phyloP scores from a whole-genome alignment of 2,797 vertebrate species.

The Falco novaeseelandiae region DNA sequence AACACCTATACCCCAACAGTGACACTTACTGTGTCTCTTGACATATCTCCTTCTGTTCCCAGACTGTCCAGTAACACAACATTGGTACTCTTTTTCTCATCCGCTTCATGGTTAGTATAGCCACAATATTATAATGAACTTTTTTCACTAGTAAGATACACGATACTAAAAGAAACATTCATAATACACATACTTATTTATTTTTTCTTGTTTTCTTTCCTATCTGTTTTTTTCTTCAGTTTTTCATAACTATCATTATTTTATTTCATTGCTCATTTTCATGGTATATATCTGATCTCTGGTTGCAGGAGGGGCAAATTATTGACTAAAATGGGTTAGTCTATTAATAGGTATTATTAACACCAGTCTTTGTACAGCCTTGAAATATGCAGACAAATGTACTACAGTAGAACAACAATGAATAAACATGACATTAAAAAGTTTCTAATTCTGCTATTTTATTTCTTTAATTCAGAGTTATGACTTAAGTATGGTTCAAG shows the following conservation, averaged over 20 bases:
- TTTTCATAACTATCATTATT: neutral
- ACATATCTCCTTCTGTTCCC: constrained; percentile 42
- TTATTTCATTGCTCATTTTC: constrained; percentile 6
- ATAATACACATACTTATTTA: constrained; percentile 21
- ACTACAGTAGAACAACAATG: neutral
- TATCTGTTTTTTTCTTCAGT: neutral
- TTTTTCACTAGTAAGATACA: constrained; percentile 1
- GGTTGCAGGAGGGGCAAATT: constrained; percentile 65
- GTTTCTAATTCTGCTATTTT: constrained; percentile 16
- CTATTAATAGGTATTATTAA: constrained; percentile 40
- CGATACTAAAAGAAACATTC: neutral
- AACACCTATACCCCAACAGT: neutral
- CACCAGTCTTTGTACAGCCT: constrained; percentile 46
- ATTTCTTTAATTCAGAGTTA: neutral
- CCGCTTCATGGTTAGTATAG: constrained; percentile 24
- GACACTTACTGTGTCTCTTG: neutral
- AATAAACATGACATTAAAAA: constrained; percentile 60
- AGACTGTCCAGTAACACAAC: constrained; percentile 4
- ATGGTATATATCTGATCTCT: constrained; percentile 33
- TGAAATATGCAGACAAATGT: constrained; percentile 46
- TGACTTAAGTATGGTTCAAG: neutral
- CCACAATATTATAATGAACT: constrained; percentile 5
- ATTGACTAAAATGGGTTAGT: constrained; percentile 43
- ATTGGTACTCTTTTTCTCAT: constrained; percentile 39
- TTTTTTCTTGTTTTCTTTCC: neutral